phyloP scores from a whole-genome alignment of 1,140 invertebrate species.

The Pygmarrhopalites habei region DNA sequence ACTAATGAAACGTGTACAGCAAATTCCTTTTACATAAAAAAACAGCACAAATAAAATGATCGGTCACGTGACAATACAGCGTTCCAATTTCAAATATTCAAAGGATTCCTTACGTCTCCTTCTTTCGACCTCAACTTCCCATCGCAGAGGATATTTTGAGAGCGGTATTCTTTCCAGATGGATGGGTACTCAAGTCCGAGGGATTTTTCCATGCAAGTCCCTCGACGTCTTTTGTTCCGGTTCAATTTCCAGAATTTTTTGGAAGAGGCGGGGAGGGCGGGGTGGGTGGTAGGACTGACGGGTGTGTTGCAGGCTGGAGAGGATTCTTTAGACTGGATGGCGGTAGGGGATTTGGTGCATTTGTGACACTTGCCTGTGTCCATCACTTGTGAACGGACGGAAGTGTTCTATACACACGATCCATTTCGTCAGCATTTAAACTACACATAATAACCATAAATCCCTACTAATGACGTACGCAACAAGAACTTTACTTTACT shows the following conservation, averaged over 20 bases:
- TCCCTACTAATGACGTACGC: too few relatives aligned
- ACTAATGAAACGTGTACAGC: constrained; percentile 58
- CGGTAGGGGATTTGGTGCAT: neutral
- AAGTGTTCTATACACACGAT: too few relatives aligned
- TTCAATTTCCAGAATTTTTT: constrained; percentile 1
- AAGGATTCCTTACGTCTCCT: constrained; percentile 47
- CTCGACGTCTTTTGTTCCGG: constrained; percentile 5
- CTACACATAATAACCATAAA: too few relatives aligned
- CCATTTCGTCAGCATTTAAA: too few relatives aligned
- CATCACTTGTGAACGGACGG: too few relatives aligned
- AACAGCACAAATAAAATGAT: neutral
- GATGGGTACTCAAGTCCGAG: constrained; percentile 47
- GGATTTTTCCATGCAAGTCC: constrained; percentile 12
- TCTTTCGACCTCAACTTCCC: constrained; percentile 53
- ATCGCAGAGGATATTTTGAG: constrained; percentile 54
- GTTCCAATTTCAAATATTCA: neutral
- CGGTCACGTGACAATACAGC: neutral
- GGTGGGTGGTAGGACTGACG: too few relatives aligned
- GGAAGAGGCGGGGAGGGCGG: too few relatives aligned
- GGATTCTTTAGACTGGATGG: neutral
- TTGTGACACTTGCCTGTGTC: constrained; percentile 3
- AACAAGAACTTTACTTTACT: too few relatives aligned
- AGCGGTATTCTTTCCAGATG: constrained; percentile 57
- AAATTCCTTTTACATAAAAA: constrained; percentile 44
- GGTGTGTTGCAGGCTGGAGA: neutral